Conservation (phyloP, 2,797 vertebrate genomes). For the Serranus cabrilla region DNA sequence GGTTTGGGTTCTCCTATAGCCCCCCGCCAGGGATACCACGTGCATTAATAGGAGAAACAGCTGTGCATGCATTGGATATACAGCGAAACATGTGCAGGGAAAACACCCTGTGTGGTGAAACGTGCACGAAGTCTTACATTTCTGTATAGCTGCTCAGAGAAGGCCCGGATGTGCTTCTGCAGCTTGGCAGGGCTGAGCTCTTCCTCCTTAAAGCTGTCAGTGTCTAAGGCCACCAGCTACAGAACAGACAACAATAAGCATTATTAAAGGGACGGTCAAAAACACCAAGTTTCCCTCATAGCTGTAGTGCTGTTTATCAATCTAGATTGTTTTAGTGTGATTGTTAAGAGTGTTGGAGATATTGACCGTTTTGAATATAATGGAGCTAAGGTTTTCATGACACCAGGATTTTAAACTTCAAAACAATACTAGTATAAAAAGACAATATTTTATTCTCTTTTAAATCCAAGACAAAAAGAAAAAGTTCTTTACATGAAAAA, state of each 20-base stretch:
- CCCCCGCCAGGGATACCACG: slow-evolving; percentile 15
- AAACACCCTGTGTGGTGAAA: background rate
- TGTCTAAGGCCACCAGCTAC: slow-evolving; percentile 96
- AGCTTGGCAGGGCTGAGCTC: slow-evolving; percentile 89
- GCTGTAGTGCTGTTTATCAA: too few relatives aligned
- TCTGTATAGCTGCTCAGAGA: slow-evolving; percentile 96
- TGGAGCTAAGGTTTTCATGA: too few relatives aligned
- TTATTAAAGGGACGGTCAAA: background rate
- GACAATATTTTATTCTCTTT: too few relatives aligned
- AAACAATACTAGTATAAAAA: too few relatives aligned
- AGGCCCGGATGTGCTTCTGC: slow-evolving; percentile 93
- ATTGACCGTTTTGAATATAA: too few relatives aligned
- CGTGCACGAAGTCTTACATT: slow-evolving; percentile 88
- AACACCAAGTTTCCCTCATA: too few relatives aligned
- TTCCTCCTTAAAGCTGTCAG: slow-evolving; percentile 93
- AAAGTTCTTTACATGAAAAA: too few relatives aligned
- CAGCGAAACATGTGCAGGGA: slow-evolving; percentile 3
- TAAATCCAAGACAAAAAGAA: too few relatives aligned
- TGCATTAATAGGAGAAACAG: slow-evolving; percentile 14
- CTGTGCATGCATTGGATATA: background rate
- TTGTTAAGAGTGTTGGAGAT: too few relatives aligned
- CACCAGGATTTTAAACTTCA: too few relatives aligned
- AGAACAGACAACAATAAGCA: slow-evolving; percentile 10
- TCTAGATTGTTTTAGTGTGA: too few relatives aligned
- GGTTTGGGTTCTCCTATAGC: slow-evolving; percentile 95